Conservation (phyloP, 2,888 invertebrate genomes). For the Aporophyla lueneburgensis region DNA sequence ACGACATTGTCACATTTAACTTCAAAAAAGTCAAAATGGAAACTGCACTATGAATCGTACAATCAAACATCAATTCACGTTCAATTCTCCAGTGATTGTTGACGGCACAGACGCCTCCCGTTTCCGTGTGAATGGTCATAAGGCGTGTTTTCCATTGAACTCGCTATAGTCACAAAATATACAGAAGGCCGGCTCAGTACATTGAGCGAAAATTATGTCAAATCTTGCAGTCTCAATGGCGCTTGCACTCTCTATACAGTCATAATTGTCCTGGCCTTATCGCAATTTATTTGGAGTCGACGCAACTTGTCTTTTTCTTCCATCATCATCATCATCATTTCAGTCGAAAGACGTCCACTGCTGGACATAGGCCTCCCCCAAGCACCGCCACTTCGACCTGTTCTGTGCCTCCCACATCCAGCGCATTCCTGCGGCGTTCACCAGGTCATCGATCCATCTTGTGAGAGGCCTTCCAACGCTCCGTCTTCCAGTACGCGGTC, state of each 20-base stretch:
- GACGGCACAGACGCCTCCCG: constrained; percentile 40
- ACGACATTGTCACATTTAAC: background rate
- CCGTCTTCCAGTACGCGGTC: too few relatives aligned
- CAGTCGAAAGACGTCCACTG: too few relatives aligned
- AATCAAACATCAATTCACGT: constrained; percentile 59
- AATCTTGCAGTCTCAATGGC: background rate
- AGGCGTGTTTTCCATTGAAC: constrained; percentile 45
- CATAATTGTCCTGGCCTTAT: too few relatives aligned
- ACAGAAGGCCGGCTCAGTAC: constrained; percentile 3
- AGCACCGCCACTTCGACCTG: too few relatives aligned
- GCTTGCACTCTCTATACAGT: background rate
- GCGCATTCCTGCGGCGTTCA: too few relatives aligned
- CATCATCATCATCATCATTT: too few relatives aligned
- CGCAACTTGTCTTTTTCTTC: too few relatives aligned
- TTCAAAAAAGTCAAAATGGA: constrained; percentile 3
- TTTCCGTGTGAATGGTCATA: constrained; percentile 53
- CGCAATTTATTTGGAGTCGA: too few relatives aligned
- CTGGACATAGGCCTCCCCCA: too few relatives aligned
- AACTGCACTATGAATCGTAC: constrained; percentile 34
- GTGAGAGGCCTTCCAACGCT: too few relatives aligned
- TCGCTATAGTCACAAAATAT: constrained; percentile 14
- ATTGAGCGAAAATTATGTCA: background rate
- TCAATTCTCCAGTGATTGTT: constrained; percentile 54
- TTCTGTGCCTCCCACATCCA: too few relatives aligned
- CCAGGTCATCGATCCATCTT: too few relatives aligned